A percentile compares a stretch with the other conserved stretches of the same genome.
phyloP scores from a whole-genome alignment of 2,888 invertebrate species.

The Tiliacea citrago region DNA sequence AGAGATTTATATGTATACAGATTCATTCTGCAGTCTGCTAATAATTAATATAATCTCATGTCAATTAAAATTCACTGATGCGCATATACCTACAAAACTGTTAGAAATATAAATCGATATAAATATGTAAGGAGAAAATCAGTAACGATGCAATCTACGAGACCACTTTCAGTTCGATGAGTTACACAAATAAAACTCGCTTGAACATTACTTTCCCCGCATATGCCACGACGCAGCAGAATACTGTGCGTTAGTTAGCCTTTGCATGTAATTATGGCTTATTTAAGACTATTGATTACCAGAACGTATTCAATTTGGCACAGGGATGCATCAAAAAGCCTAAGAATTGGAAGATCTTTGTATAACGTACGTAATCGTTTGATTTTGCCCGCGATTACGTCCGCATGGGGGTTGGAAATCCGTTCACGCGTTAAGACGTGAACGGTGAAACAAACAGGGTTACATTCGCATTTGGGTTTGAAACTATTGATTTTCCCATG shows the following conservation, averaged over 20 bases:
- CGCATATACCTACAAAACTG: background rate
- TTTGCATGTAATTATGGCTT: conserved; percentile 24
- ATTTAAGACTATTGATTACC: conserved; percentile 9
- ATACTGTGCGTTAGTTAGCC: background rate
- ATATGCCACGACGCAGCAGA: conserved; percentile 12
- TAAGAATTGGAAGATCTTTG: background rate
- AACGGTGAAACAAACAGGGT: too few relatives aligned
- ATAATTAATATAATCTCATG: background rate
- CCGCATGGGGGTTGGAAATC: too few relatives aligned
- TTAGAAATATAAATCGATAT: background rate
- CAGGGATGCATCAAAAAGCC: background rate
- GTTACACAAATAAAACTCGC: conserved; percentile 46
- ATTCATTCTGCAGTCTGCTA: background rate
- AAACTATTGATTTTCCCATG: too few relatives aligned
- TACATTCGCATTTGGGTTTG: too few relatives aligned
- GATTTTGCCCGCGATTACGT: too few relatives aligned
- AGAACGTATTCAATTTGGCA: conserved; percentile 5
- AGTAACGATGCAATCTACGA: conserved; percentile 27
- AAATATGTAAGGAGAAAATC: conserved; percentile 43
- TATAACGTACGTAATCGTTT: background rate
- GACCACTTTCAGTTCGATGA: conserved; percentile 37
- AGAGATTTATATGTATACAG: background rate
- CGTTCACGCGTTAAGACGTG: too few relatives aligned
- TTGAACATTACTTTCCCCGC: conserved; percentile 45
- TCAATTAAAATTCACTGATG: background rate